These are phyloP conservation scores for Cyrtodaria siliqua DNA, from an alignment of 2,888 invertebrate genomes.

Conservation along the genomic window DNA sequence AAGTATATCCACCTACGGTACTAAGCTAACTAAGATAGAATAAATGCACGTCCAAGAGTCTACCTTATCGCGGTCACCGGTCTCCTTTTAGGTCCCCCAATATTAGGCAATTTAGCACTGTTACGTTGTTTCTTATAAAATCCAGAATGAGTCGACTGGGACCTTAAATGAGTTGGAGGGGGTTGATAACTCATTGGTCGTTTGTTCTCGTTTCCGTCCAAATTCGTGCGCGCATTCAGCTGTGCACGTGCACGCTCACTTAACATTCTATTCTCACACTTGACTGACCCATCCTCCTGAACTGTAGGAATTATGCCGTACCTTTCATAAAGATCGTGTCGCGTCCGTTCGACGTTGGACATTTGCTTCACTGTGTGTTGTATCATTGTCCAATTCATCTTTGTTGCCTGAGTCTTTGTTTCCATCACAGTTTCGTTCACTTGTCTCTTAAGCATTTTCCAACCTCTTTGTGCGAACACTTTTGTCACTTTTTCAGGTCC, in stretches of 20 bases:
- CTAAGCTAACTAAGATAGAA: no score
- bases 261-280: constrained; percentile 77
- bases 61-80: constrained; percentile 37
- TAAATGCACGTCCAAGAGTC: no score
- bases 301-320: constrained; percentile 76
- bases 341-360: constrained; percentile 69
- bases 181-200: constrained; percentile 60
- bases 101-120: constrained; percentile 19
- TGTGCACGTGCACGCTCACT: constrained; percentile 69
- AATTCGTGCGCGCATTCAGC: constrained; percentile 19
- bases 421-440: constrained; percentile 73
- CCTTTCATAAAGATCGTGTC: constrained; percentile 76
- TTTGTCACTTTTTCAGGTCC: constrained; percentile 41
- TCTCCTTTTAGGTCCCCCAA: constrained; percentile 14
- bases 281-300: constrained; percentile 67
- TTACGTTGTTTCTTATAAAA: constrained; percentile 12
- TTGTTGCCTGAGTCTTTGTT: constrained; percentile 66
- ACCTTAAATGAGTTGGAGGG: constrained; percentile 33
- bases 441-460: constrained; percentile 72
- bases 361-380: constrained; percentile 74
- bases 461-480: constrained; percentile 70
- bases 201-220: constrained; percentile 28
- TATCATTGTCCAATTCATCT: constrained; percentile 74
- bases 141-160: constrained; percentile 16
- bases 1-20: no score